Conservation (phyloP, 2,888 invertebrate genomes). For the Ephialtes manifestator region DNA sequence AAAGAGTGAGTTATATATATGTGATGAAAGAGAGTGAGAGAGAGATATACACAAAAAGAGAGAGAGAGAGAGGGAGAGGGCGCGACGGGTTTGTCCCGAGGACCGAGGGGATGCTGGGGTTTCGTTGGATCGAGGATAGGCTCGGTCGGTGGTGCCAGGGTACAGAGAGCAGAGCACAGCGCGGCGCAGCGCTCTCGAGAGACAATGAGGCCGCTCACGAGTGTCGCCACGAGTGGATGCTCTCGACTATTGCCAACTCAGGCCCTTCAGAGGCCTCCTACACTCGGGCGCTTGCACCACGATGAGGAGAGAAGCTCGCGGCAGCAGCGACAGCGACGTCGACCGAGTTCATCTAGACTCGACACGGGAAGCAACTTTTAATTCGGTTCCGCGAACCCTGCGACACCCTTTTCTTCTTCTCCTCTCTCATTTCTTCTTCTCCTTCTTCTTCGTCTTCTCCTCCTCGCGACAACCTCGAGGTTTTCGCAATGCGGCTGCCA, state of each 20-base stretch:
- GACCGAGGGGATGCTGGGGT: conserved; percentile 18
- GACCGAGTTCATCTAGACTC: conserved; percentile 65
- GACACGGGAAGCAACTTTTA: conserved; percentile 74
- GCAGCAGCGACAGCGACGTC: conserved; percentile 65
- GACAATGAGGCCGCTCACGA: conserved; percentile 86
- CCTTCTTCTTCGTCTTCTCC: conserved; percentile 31
- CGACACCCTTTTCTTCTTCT: conserved; percentile 55
- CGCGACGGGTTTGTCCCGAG: conserved; percentile 40
- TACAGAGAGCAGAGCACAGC: conserved; percentile 64
- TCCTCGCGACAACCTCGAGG: conserved; percentile 36
- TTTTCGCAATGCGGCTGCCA: conserved; percentile 33
- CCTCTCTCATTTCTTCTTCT: conserved; percentile 18
- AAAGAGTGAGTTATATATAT: not conserved
- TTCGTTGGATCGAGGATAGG: conserved; percentile 32
- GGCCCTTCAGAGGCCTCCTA: conserved; percentile 81
- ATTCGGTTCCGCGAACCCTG: conserved; percentile 71
- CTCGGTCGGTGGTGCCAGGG: conserved; percentile 16
- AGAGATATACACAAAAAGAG: too few relatives aligned
- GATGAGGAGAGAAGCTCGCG: conserved; percentile 63
- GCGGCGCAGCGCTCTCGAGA: conserved; percentile 82
- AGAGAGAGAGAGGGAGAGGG: conserved; percentile 56
- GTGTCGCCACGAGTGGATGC: conserved; percentile 85
- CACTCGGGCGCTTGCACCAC: conserved; percentile 70
- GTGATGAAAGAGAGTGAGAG: not conserved
- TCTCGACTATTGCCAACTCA: conserved; percentile 86